Base-by-base conservation (phyloP, 2,888 invertebrate species). In the Cataglyphis livida region DNA sequence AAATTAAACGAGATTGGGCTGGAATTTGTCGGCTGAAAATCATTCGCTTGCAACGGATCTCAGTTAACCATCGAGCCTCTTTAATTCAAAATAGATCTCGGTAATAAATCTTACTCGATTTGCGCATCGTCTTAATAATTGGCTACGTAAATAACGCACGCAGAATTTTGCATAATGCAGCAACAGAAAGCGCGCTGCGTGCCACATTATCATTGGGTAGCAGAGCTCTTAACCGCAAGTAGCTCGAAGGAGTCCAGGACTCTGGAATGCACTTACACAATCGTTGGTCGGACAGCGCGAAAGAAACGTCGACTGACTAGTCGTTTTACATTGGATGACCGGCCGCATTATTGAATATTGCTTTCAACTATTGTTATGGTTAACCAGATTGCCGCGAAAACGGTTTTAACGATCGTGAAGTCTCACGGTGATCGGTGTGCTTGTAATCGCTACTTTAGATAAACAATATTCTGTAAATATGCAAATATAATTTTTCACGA, bases 221-320 rank as follows among this genome's bases (percentile, higher is more conserved):
- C 64, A 41, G 48, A 41, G n/a, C 57, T 66, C 64, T 44, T 61
- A 73, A 74, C 78, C 85, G 82, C 79, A 81, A 64, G 44, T 66
- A 21, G 41, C 64, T 79, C 28, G 15, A 35, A 32, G 38, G 51
- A 41, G 54, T 68, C 3, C 28, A 64, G 59, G 71, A 81, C 21
- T n/a, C 51, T 51, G 71, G 84, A 84, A 88, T 85, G 81, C 59
- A 74, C 68, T 88, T 85, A 79, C 85, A 85, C 83, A 87, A 87
- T 83, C 68, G 81, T 61, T 32, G 73, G 48, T 35, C 51, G 35
- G 21, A 35, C 38, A 54, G 62, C 66, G 66, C 18, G 78, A 83
- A 87, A 85, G 79, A 64, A 82, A 66, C 41, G 15, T 54, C 25
- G 61, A 41, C 74, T 44, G 84, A 28, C 44, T 70, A 35, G 64